phyloP scores from a whole-genome alignment of 2,888 invertebrate species.

The Trypoxylon attenuatum region DNA sequence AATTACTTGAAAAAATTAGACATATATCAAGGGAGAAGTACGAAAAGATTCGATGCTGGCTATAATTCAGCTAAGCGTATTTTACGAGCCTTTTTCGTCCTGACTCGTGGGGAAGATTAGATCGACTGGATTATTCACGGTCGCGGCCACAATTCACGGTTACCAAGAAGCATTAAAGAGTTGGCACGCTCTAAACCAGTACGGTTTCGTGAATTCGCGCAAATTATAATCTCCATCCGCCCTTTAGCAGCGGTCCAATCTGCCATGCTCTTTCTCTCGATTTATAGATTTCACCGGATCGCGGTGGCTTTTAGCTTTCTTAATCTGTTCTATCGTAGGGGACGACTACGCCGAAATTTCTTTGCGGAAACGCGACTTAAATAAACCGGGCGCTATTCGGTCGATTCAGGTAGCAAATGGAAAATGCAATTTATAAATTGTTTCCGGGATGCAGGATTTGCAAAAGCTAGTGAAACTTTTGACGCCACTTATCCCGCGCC shows the following conservation, averaged over 20 bases:
- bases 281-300: background rate
- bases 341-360: too few relatives aligned
- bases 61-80: conserved; percentile 33
- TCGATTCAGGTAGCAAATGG: too few relatives aligned
- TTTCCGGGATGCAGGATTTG: too few relatives aligned
- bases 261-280: background rate
- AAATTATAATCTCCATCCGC: background rate
- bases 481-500: too few relatives aligned
- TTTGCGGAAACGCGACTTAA: too few relatives aligned
- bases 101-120: conserved; percentile 37
- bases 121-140: conserved; percentile 46
- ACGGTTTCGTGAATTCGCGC: background rate
- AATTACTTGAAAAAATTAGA: conserved; percentile 38
- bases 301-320: too few relatives aligned
- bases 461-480: too few relatives aligned
- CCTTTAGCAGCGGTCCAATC: too few relatives aligned
- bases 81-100: conserved; percentile 32
- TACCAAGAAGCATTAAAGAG: conserved; percentile 22
- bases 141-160: conserved; percentile 26
- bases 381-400: too few relatives aligned
- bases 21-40: conserved; percentile 12
- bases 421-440: too few relatives aligned
- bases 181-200: background rate
- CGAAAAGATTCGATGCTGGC: conserved; percentile 25
- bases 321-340: too few relatives aligned